These are phyloP conservation scores for Solea solea DNA, from an alignment of 2,113 vertebrate genomes.

Conservation along the genomic window DNA sequence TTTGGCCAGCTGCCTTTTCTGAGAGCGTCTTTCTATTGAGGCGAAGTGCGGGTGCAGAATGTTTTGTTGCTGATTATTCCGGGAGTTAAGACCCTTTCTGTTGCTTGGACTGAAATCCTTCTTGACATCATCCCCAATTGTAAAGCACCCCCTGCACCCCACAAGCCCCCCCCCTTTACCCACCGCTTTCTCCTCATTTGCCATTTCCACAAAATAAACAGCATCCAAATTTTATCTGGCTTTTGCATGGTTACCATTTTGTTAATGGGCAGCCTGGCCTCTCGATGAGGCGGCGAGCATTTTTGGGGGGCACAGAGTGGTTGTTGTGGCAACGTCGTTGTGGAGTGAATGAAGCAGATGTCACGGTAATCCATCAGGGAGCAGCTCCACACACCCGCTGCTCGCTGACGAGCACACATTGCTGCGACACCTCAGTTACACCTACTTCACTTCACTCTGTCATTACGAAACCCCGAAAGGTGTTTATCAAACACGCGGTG, in stretches of 20 bases:
- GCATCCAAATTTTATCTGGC: conserved; percentile 82
- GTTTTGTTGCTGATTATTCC: conserved; percentile 85
- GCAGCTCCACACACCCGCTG: conserved; percentile 71
- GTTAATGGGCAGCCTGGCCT: conserved; percentile 85
- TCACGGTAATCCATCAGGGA: conserved; percentile 89
- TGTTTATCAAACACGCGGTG: conserved; percentile 6
- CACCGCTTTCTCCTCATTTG: conserved; percentile 57
- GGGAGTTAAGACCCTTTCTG: conserved; percentile 82
- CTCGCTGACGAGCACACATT: conserved; percentile 33
- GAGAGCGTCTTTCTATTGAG: conserved; percentile 71
- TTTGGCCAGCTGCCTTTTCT: conserved; percentile 79
- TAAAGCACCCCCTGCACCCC: conserved; percentile 61
- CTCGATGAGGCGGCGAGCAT: conserved; percentile 86
- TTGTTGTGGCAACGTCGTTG: conserved; percentile 89
- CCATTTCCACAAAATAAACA: conserved; percentile 86
- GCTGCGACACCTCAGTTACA: conserved; percentile 80
- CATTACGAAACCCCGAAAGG: background rate
- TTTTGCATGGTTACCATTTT: conserved; percentile 92
- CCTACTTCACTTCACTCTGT: conserved; percentile 14
- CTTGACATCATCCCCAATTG: conserved; percentile 85
- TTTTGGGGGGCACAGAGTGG: conserved; percentile 84
- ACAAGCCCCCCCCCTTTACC: conserved; percentile 59
- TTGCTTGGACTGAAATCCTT: conserved; percentile 87
- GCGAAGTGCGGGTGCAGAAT: conserved; percentile 73
- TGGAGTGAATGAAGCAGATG: conserved; percentile 91